Base-by-base conservation (phyloP, 2,888 invertebrate genomes). In the Pollenia amentaria region DNA sequence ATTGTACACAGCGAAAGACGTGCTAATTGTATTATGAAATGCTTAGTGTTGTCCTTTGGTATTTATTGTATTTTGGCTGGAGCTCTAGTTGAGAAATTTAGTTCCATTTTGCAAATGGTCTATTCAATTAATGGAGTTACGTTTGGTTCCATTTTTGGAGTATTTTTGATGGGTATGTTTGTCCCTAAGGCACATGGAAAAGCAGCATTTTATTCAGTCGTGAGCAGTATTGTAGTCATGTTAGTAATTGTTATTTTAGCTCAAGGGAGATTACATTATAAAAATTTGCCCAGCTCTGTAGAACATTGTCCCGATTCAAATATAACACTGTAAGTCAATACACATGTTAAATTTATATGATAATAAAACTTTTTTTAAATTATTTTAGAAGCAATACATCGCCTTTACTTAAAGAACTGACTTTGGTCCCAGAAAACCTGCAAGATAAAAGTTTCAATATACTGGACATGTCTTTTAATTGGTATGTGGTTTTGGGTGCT, bases 121-220 rank as follows among this genome's bases (percentile, higher is more conserved):
- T 91, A 93, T 42, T 94, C 94, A 2, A 92, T 94, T 53, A 91
- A 93, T 62, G 94, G 94, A n/a, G 90, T 94, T 6, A 93, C 93
- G 7, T 93, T 95, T 10, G 95, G 96, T 14, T 95, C 95, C 6
- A 94, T 95, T 0, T 94, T 95, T 88, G 96, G 95, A 0, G 94
- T 96, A 2, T 96, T 96, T 89, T 93, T 95, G 8, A 91, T 96
- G 51, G 96, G 96, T 44, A 95, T 96, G 94, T 92, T 96, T 84
- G 92, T 96, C 70, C 96, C 96, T 0, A 95, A 94, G 93, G 94
- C 94, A 1, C 95, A 95, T 91, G 94, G 91, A 3, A 90, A 91
- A 91, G 92, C 92, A 10, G 93, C 92, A 6, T 79, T 93, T 3
- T 87, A 67, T 51, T 89, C 90, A 11, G 89, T 91, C 1, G 38